Percentiles rank a stretch among this genome's conserved stretches.
phyloP scores from a whole-genome alignment of 1,140 invertebrate genomes.

The Apis laboriosa region DNA sequence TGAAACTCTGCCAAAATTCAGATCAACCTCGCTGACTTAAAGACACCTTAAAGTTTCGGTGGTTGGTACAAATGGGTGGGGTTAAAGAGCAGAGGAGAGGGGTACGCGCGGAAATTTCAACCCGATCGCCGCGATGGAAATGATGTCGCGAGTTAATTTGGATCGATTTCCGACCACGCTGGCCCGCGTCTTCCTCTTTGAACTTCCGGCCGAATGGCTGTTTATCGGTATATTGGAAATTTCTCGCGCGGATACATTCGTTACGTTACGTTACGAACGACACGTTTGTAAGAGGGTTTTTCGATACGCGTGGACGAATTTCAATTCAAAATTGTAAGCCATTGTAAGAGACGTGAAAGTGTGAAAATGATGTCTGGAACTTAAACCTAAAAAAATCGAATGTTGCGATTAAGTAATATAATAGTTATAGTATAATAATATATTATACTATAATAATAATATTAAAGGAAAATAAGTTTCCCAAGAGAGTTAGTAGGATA shows the following conservation, averaged over 20 bases:
- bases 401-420: too few species aligned
- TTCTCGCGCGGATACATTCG: background rate
- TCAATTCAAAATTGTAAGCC: too few species aligned
- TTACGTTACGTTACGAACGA: too few species aligned
- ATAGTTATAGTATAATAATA: too few species aligned
- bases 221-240: conserved; percentile 50
- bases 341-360: too few species aligned
- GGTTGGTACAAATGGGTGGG: background rate
- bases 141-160: conserved; percentile 63
- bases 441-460: too few species aligned
- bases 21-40: conserved; percentile 73
- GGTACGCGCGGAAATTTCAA: conserved; percentile 52
- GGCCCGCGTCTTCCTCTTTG: conserved; percentile 41
- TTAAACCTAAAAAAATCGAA: too few species aligned
- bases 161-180: conserved; percentile 58
- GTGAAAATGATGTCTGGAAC: too few species aligned
- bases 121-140: conserved; percentile 49
- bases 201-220: conserved; percentile 38
- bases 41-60: conserved; percentile 68
- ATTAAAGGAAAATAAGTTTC: too few species aligned
- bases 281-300: too few species aligned
- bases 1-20: conserved; percentile 78
- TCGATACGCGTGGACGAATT: too few species aligned
- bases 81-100: background rate
- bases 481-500: too few species aligned